A percentile compares a stretch with the other conserved stretches of the same genome.
These are phyloP conservation scores for Catalaphyllia jardinei DNA, from an alignment of 64 coral and sea anemone genomes.

Conservation along the genomic window DNA sequence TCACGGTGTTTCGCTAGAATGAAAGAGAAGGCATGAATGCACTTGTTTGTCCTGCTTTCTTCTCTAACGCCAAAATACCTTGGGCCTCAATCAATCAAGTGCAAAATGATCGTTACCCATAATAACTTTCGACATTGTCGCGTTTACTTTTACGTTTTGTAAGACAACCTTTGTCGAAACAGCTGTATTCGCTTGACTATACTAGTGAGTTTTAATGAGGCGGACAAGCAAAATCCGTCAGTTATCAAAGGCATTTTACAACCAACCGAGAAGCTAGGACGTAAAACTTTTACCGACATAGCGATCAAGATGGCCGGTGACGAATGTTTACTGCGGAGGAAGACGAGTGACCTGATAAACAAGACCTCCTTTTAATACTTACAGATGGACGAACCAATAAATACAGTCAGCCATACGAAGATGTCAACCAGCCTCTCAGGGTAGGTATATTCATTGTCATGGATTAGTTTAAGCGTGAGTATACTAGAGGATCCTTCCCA, in stretches of 20 bases:
- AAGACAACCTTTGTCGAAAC: too few relatives aligned
- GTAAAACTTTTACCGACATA: constrained; percentile 28
- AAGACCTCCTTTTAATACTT: constrained; percentile 45
- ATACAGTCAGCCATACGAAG: constrained; percentile 11
- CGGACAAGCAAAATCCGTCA: not conserved
- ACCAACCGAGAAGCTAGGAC: not conserved
- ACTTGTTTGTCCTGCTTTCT: too few relatives aligned
- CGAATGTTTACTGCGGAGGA: constrained; percentile 18
- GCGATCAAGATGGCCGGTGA: constrained; percentile 34
- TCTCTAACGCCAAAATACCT: too few relatives aligned
- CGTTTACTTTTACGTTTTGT: too few relatives aligned
- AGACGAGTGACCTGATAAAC: constrained; percentile 29
- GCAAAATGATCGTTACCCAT: too few relatives aligned
- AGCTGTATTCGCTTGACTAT: not conserved
- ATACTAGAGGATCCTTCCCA: too few relatives aligned
- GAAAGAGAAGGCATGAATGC: too few relatives aligned
- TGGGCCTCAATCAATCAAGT: too few relatives aligned
- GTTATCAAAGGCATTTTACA: constrained; percentile 34
- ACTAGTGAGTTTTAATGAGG: not conserved
- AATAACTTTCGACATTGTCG: too few relatives aligned
- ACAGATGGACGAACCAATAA: constrained; percentile 48
- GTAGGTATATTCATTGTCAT: not conserved
- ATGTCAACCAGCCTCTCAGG: constrained; percentile 20
- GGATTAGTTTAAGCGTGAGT: too few relatives aligned
- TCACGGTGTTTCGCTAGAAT: too few relatives aligned